These are phyloP conservation scores for Micoletzkya japonica DNA, from an alignment of 2,888 invertebrate species.

Conservation along the genomic window DNA sequence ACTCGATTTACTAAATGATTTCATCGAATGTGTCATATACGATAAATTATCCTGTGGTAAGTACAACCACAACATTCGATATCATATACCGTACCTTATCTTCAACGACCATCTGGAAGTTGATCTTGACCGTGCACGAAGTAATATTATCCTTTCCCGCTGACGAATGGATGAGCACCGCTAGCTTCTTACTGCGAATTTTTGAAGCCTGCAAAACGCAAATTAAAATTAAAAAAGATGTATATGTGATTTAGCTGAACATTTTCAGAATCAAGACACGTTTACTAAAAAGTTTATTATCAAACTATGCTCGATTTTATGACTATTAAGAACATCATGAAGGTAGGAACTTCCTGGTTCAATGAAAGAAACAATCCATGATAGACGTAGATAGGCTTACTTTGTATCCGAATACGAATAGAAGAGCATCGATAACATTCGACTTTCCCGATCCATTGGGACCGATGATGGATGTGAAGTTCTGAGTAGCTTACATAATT, in stretches of 20 bases:
- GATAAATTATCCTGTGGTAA: no score
- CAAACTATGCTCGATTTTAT: no score
- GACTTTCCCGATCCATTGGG: constrained; percentile 99
- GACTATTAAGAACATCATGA: background rate
- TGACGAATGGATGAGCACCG: constrained; percentile 83
- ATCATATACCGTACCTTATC: constrained; percentile 65
- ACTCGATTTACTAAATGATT: no score
- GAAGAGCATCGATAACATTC: constrained; percentile 97
- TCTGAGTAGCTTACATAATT: constrained; percentile 70
- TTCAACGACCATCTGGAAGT: constrained; percentile 74
- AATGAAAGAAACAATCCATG: background rate
- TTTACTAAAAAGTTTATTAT: no score
- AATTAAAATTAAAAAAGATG: background rate
- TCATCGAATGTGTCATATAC: no score
- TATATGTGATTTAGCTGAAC: background rate
- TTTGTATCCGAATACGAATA: constrained; percentile 91
- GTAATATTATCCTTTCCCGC: constrained; percentile 76
- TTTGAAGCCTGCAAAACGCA: constrained; percentile 78
- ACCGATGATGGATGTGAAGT: constrained; percentile 92
- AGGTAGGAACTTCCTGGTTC: background rate
- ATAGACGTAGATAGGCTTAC: constrained; percentile 1
- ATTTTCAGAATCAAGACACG: constrained; percentile 10
- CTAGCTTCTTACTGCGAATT: constrained; percentile 90
- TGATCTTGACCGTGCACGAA: constrained; percentile 83
- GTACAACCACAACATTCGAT: no score